These are phyloP conservation scores for Argyrosomus japonicus DNA, from an alignment of 2,113 vertebrate species.

Conservation along the genomic window DNA sequence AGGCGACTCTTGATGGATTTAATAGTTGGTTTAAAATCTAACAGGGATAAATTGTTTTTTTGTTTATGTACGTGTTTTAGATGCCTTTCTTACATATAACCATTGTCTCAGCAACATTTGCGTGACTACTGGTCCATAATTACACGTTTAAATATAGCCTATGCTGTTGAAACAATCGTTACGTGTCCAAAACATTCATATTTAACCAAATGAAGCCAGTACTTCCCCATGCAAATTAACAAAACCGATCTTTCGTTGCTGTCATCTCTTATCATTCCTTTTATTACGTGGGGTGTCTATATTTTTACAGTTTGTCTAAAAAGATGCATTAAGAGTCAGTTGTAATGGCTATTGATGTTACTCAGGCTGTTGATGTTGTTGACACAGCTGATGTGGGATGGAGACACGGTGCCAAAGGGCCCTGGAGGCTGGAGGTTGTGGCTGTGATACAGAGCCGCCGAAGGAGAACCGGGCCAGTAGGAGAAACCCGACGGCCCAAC, in stretches of 20 bases:
- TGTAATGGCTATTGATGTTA: constrained; percentile 90
- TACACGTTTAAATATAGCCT: not conserved
- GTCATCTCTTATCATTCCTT: not conserved
- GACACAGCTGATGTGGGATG: constrained; percentile 90
- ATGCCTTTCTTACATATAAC: not conserved
- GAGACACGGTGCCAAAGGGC: constrained; percentile 90
- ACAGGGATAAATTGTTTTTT: not conserved
- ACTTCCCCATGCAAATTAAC: not conserved
- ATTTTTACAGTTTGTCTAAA: not conserved
- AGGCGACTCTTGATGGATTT: not conserved
- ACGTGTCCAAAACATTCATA: not conserved
- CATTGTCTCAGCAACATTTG: not conserved
- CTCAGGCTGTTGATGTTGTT: constrained; percentile 88
- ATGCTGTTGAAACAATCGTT: not conserved
- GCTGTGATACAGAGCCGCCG: constrained; percentile 89
- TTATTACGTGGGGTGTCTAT: not conserved
- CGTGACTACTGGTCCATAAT: not conserved
- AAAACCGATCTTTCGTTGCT: not conserved
- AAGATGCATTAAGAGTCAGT: constrained; percentile 79
- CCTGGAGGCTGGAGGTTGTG: constrained; percentile 90
- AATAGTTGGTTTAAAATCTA: not conserved
- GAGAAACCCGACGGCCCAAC: constrained; percentile 93
- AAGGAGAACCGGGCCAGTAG: constrained; percentile 93
- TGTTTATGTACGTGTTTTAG: not conserved
- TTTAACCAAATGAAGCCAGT: not conserved